Evolutionary conservation across 2,797 vertebrate species (phyloP).

Genomic region (Eleutherodactylus coqui): DNA sequence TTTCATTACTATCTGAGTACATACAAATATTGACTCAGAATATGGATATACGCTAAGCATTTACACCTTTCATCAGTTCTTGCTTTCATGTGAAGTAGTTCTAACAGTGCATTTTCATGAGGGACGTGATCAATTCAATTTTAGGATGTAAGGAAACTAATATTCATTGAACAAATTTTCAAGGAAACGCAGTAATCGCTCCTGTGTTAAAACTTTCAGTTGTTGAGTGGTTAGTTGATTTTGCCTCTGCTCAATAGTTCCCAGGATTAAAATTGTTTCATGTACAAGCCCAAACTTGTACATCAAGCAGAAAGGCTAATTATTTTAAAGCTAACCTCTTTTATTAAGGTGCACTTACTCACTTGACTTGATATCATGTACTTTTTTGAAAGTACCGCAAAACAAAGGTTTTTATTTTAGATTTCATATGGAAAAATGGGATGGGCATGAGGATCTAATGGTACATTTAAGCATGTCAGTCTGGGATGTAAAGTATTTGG

Average conservation of each 20-base stretch:
- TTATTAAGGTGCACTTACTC: background rate
- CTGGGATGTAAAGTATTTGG: too few relatives aligned
- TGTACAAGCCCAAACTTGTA: background rate
- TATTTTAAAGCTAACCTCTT: background rate
- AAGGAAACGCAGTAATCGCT: slow-evolving; percentile 30
- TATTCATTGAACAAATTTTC: slow-evolving; percentile 41
- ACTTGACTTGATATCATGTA: background rate
- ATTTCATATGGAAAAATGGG: background rate
- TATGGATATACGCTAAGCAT: slow-evolving; percentile 42
- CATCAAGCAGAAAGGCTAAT: background rate
- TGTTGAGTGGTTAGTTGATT: slow-evolving; percentile 37
- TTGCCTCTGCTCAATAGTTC: slow-evolving; percentile 14
- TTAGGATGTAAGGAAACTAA: slow-evolving; percentile 35
- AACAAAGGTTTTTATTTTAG: background rate
- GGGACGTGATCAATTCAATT: slow-evolving; percentile 32
- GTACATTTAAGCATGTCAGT: too few relatives aligned
- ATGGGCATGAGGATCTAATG: too few relatives aligned
- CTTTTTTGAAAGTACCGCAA: background rate
- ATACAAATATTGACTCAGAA: slow-evolving; percentile 44
- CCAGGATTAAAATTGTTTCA: slow-evolving; percentile 3
- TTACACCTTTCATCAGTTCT: slow-evolving; percentile 25
- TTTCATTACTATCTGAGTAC: slow-evolving; percentile 20
- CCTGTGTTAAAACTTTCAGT: slow-evolving; percentile 1
- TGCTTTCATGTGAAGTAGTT: slow-evolving; percentile 9
- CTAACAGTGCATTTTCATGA: slow-evolving; percentile 9